phyloP scores from a whole-genome alignment of 35 echinoderm and acorn worm genomes.

The Ophioderma brevispina region DNA sequence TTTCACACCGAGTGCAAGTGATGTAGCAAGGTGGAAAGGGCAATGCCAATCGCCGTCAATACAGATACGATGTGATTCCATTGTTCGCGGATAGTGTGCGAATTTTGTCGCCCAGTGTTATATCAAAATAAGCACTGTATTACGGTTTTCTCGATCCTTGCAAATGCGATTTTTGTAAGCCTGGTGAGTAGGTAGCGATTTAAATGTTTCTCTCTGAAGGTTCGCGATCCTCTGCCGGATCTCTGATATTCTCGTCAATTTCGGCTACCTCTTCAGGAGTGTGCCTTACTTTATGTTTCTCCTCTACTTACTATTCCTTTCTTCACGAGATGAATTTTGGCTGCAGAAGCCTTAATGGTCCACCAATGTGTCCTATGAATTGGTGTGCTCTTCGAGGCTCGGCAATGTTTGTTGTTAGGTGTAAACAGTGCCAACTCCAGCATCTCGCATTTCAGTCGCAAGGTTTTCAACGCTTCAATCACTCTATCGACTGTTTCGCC shows the following conservation, averaged over 20 bases:
- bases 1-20: background rate
- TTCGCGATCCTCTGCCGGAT: background rate
- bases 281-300: background rate
- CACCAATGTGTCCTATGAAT: background rate
- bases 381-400: background rate
- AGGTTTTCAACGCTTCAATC: background rate
- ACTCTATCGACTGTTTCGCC: background rate
- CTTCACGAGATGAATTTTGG: background rate
- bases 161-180: background rate
- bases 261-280: background rate
- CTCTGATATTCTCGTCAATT: background rate
- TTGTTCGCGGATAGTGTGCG: background rate
- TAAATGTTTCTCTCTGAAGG: background rate
- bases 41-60: background rate
- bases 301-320: background rate
- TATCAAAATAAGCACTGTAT: background rate
- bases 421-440: background rate
- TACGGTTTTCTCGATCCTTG: background rate
- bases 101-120: background rate
- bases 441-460: background rate
- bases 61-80: background rate
- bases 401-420: background rate
- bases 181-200: background rate
- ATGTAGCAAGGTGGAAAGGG: background rate
- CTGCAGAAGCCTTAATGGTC: background rate